Percentiles rank a stretch among this genome's conserved stretches.
These are phyloP conservation scores for Leuciscus idus DNA, from an alignment of 2,113 vertebrate species.

Conservation along the genomic window DNA sequence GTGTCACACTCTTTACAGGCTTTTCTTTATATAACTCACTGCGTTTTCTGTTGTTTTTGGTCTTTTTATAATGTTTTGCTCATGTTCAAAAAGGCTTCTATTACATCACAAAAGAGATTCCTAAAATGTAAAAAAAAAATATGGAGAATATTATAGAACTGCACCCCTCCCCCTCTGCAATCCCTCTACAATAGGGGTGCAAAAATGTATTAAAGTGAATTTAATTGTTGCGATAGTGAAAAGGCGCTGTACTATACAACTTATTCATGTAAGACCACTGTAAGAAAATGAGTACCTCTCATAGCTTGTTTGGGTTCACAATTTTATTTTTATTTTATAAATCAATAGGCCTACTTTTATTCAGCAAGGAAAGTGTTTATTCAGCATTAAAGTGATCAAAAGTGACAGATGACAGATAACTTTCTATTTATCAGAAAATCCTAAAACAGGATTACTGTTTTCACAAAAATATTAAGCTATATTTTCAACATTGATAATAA, in stretches of 20 bases:
- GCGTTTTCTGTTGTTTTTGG: background rate
- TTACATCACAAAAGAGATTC: background rate
- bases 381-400: no score
- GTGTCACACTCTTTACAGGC: background rate
- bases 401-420: no score
- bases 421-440: no score
- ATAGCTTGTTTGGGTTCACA: background rate
- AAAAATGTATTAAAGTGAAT: background rate
- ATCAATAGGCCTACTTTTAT: no score
- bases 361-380: no score
- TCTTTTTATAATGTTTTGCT: background rate
- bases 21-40: conserved; percentile 10
- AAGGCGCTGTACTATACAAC: background rate
- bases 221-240: background rate
- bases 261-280: background rate
- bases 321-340: no score
- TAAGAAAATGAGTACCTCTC: background rate
- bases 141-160: background rate
- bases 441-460: no score
- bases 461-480: no score
- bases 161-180: background rate
- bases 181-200: no score
- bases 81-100: background rate
- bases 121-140: background rate
- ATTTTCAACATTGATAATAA: no score